These are phyloP conservation scores for Amaurobius ferox DNA, from an alignment of 2,888 invertebrate species.

Conservation along the genomic window DNA sequence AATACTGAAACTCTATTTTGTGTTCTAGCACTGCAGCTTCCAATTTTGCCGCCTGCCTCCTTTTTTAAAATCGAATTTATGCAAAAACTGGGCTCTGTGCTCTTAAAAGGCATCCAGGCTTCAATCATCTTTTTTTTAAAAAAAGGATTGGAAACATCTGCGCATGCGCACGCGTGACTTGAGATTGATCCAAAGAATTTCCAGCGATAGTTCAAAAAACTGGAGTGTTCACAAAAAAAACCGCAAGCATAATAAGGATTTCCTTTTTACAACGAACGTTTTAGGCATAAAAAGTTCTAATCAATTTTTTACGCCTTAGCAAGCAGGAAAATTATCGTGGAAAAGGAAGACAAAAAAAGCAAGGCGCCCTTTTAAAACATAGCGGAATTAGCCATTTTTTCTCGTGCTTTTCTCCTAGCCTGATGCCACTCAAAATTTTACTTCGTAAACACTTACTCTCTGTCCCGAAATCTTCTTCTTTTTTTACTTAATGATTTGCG, in stretches of 20 bases:
- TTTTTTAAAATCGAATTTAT: too few species aligned
- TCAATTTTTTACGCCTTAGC: slow-evolving; percentile 50
- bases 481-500: slow-evolving; percentile 42
- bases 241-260: slow-evolving; percentile 52
- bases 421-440: slow-evolving; percentile 52
- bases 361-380: slow-evolving; percentile 13
- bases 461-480: background rate
- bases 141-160: background rate
- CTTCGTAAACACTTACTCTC: slow-evolving; percentile 45
- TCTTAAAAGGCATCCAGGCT: slow-evolving; percentile 11
- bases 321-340: slow-evolving; percentile 45
- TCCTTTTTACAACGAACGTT: slow-evolving; percentile 44
- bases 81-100: too few species aligned
- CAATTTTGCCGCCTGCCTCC: too few species aligned
- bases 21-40: too few species aligned
- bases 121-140: slow-evolving; percentile 2
- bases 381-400: slow-evolving; percentile 19
- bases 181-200: slow-evolving; percentile 18
- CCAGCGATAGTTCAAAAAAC: slow-evolving; percentile 6
- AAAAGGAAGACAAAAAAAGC: background rate
- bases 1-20: too few species aligned
- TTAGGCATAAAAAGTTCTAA: slow-evolving; percentile 51
- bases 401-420: background rate
- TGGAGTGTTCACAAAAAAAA: slow-evolving; percentile 19
- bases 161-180: background rate